A percentile compares a stretch with the other conserved stretches of the same genome.
phyloP scores from a whole-genome alignment of 2,888 invertebrate genomes.

The Crossocerus cetratus region DNA sequence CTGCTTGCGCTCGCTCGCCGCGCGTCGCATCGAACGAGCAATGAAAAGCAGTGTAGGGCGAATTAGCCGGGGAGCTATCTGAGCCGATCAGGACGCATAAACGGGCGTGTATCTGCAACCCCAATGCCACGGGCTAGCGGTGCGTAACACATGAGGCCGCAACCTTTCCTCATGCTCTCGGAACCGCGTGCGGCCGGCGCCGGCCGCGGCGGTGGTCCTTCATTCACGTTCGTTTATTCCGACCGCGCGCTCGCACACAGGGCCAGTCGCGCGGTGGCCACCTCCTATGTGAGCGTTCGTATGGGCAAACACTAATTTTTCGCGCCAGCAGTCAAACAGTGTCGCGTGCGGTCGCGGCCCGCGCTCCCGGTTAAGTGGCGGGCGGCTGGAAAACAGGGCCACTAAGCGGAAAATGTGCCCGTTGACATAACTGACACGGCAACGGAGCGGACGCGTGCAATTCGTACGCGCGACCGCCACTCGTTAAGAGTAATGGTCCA shows the following conservation, averaged over 20 bases:
- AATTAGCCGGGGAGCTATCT: conserved; percentile 43
- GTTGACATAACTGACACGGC: too few relatives aligned
- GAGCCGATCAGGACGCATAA: conserved; percentile 46
- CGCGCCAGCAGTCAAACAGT: conserved; percentile 29
- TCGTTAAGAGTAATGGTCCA: too few relatives aligned
- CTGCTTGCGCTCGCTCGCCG: too few relatives aligned
- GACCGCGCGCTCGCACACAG: neutral
- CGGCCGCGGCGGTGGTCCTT: neutral
- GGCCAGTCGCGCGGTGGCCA: neutral
- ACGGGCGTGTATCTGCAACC: conserved; percentile 46
- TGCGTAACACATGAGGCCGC: conserved; percentile 13
- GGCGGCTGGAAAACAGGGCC: neutral
- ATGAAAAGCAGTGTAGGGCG: conserved; percentile 37
- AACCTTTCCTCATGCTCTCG: conserved; percentile 26
- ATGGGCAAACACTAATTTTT: conserved; percentile 32
- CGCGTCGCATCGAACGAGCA: neutral
- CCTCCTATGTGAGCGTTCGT: neutral
- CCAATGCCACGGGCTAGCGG: conserved; percentile 36
- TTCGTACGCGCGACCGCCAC: too few relatives aligned
- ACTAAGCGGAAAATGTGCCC: too few relatives aligned
- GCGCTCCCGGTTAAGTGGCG: neutral
- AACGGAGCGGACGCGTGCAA: too few relatives aligned
- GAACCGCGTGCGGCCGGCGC: conserved; percentile 9
- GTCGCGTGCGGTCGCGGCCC: conserved; percentile 16
- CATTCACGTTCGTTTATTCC: neutral